Evolutionary conservation across 1,140 invertebrate genomes (phyloP).

Genomic region (Pseudomyrmex cubaensis): DNA sequence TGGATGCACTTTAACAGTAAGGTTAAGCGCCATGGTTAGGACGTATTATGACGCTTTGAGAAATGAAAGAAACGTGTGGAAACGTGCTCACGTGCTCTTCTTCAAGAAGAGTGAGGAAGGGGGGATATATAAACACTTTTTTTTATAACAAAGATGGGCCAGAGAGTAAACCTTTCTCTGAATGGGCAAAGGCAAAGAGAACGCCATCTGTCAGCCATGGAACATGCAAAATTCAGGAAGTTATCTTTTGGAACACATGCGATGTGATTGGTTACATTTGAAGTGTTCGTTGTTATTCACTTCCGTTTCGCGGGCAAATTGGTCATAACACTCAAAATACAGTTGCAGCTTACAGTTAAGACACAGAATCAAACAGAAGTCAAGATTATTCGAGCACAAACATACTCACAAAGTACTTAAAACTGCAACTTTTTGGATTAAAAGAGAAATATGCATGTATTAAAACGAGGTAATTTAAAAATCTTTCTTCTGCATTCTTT

Average conservation of each 20-base stretch:
- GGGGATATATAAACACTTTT: too few species aligned
- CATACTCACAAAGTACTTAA: not conserved
- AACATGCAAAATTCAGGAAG: too few species aligned
- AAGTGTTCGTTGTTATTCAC: not conserved
- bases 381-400: not conserved
- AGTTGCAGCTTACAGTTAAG: not conserved
- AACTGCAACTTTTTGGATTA: conserved; percentile 37
- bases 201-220: too few species aligned
- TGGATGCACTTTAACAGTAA: conserved; percentile 96
- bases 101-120: too few species aligned
- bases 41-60: not conserved
- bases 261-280: not conserved
- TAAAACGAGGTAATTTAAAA: conserved; percentile 84
- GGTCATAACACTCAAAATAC: too few species aligned
- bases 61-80: not conserved
- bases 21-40: conserved; percentile 90
- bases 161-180: too few species aligned
- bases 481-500: not conserved
- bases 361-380: not conserved
- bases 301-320: conserved; percentile 58
- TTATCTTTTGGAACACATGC: too few species aligned
- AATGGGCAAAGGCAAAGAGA: too few species aligned
- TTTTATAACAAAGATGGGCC: too few species aligned
- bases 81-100: too few species aligned
- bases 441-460: conserved; percentile 84